These are phyloP conservation scores for Atopsyche davidsoni DNA, from an alignment of 1,140 invertebrate species.

Conservation along the genomic window DNA sequence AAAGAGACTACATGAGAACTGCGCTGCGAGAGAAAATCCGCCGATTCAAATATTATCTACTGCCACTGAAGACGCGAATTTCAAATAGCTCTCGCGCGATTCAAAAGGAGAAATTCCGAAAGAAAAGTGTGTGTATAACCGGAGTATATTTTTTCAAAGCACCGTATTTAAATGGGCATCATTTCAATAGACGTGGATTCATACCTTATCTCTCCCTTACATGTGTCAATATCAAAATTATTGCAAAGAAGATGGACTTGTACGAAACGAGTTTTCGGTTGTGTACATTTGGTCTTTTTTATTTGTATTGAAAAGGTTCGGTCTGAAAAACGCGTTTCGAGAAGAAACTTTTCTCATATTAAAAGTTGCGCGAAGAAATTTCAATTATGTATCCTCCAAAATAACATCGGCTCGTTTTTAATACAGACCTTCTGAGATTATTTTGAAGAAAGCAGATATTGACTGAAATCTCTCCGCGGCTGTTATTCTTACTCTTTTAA, in stretches of 20 bases:
- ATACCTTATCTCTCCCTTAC: constrained; percentile 22
- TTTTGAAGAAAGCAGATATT: too few relatives aligned
- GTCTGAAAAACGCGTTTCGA: too few relatives aligned
- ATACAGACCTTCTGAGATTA: too few relatives aligned
- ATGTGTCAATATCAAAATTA: constrained; percentile 22
- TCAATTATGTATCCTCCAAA: too few relatives aligned
- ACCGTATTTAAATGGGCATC: constrained; percentile 28
- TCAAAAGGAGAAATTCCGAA: constrained; percentile 5
- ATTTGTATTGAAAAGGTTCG: too few relatives aligned
- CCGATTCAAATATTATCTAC: constrained; percentile 21
- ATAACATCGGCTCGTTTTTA: too few relatives aligned
- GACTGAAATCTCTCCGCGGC: too few relatives aligned
- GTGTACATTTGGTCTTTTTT: too few relatives aligned
- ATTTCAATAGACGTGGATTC: constrained; percentile 16
- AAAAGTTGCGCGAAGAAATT: too few relatives aligned
- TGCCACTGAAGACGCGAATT: constrained; percentile 13
- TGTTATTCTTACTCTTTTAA: too few relatives aligned
- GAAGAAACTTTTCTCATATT: too few relatives aligned
- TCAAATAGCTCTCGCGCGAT: constrained; percentile 9
- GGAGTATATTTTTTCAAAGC: constrained; percentile 16
- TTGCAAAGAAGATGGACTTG: constrained; percentile 7
- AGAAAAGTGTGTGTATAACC: constrained; percentile 16
- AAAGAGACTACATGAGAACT: not conserved
- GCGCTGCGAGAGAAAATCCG: constrained; percentile 5
- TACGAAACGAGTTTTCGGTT: not conserved